Percentiles rank a stretch among this genome's conserved stretches.
These are phyloP conservation scores for Ctenopoma multispine DNA, from an alignment of 2,797 vertebrate species.

Conservation along the genomic window DNA sequence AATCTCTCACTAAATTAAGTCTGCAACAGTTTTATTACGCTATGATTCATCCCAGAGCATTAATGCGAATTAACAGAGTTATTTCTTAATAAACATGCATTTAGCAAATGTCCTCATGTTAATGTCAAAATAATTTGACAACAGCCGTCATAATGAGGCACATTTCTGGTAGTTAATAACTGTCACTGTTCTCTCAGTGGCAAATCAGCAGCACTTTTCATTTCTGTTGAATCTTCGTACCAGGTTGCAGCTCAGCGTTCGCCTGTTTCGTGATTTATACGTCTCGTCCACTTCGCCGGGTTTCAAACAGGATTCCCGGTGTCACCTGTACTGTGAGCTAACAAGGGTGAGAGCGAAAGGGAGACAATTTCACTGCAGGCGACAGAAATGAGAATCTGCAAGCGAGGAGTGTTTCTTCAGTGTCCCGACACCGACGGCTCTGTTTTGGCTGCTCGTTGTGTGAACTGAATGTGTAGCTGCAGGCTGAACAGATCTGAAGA, in stretches of 20 bases:
- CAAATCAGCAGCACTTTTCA: not conserved
- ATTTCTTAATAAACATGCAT: too few species aligned
- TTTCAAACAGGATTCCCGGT: not conserved
- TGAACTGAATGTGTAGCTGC: slow-evolving; percentile 15
- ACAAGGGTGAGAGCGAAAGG: slow-evolving; percentile 4
- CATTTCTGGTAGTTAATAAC: not conserved
- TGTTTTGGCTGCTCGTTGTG: not conserved
- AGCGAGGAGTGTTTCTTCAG: not conserved
- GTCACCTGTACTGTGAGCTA: not conserved
- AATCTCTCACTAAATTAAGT: not conserved
- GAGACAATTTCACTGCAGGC: slow-evolving; percentile 5
- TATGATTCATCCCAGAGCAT: not conserved
- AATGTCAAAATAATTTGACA: too few species aligned
- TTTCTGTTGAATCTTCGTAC: not conserved
- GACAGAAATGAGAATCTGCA: not conserved
- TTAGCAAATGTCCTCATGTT: not conserved
- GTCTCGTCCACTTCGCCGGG: not conserved
- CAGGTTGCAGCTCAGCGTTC: not conserved
- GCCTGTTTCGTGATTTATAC: not conserved
- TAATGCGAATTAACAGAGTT: not conserved
- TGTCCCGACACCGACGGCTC: not conserved
- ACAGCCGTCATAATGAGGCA: not conserved
- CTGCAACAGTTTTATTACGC: not conserved
- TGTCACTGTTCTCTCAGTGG: too few species aligned
- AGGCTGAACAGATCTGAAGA: not conserved